Evolutionary conservation across 2,888 invertebrate species (phyloP), one percentile per base, ranked within the genome.

Genomic region (Scaptomyza flava): DNA sequence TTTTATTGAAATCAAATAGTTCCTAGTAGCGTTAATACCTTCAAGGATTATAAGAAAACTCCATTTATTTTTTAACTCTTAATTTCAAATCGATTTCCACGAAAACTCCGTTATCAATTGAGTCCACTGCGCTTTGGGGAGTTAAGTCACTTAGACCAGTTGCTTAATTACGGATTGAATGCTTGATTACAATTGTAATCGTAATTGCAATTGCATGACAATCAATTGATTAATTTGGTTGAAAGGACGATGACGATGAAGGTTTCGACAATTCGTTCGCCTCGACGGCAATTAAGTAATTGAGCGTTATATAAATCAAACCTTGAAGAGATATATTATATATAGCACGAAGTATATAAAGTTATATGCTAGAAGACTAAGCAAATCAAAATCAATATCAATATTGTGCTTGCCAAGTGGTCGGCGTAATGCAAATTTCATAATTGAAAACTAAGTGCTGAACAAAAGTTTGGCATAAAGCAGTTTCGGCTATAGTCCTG

Each of bases 401-500:
- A 87, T 79, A 87, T 81, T 83, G 81, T 76, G 65, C 68, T 76
- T 70, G 70, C 63, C 72, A 58, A 81, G 76, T 74, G 69, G 75
- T 51, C 64, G 75, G 62, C 68, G 64, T 67, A 81, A 81, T 73
- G 87, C 81, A 87, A 84, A 84, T 84, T 87, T 78, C 79, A 84
- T 87, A 84, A 87, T 87, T 84, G 83, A 84, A 84, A 84, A 84
- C 81, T 84, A 83, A 83, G 84, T 87, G 85, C 77, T 67, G 69
- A 69, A 77, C 72, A 75, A 79, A 84, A 79, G 72, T 77, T 83
- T 67, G 58, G 48, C 68, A 69, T 64, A 80, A 76, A 66, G 73
- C 76, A 81, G 68, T 83, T 81, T 81, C 38, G 77, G 72, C 62
- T 62, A 57, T 59, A 74, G 48, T 54, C 43, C 42, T 53, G 20